These are phyloP conservation scores for Hemaris fuciformis DNA, from an alignment of 2,888 invertebrate genomes.

Conservation along the genomic window DNA sequence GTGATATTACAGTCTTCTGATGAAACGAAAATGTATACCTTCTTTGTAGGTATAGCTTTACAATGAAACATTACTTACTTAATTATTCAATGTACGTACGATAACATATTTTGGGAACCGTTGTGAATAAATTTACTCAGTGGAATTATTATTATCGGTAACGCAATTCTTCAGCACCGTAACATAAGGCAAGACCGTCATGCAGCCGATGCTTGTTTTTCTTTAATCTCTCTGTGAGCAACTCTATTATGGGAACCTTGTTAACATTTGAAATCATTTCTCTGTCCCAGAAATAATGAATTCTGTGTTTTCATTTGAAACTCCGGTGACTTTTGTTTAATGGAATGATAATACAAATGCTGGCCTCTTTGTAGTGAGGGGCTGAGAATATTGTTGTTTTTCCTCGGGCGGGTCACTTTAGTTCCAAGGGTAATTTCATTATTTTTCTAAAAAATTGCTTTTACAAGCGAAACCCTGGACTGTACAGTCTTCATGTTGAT, in stretches of 20 bases:
- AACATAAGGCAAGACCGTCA: slow-evolving; percentile 41
- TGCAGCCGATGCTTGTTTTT: slow-evolving; percentile 69
- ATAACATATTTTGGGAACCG: background rate
- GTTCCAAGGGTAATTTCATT: slow-evolving; percentile 75
- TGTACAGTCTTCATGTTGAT: slow-evolving; percentile 60
- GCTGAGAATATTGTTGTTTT: slow-evolving; percentile 74
- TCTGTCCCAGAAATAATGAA: slow-evolving; percentile 76
- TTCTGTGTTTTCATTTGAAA: slow-evolving; percentile 80
- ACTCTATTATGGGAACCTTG: slow-evolving; percentile 79
- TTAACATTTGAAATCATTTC: slow-evolving; percentile 81
- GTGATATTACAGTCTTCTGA: too few species aligned
- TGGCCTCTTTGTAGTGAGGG: slow-evolving; percentile 76
- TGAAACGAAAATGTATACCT: too few species aligned
- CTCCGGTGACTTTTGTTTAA: slow-evolving; percentile 81
- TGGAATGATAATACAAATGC: slow-evolving; percentile 81
- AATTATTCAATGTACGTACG: background rate
- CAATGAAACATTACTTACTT: too few species aligned
- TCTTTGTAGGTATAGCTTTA: too few species aligned
- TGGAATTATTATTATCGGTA: slow-evolving; percentile 29
- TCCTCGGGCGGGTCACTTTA: slow-evolving; percentile 74
- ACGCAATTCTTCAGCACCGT: slow-evolving; percentile 58
- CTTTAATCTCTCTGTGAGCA: slow-evolving; percentile 77
- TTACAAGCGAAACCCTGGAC: slow-evolving; percentile 60
- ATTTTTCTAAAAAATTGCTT: slow-evolving; percentile 65
- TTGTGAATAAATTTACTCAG: background rate